Conservation (phyloP, 2,888 invertebrate genomes). For the Latrodectus hesperus region DNA sequence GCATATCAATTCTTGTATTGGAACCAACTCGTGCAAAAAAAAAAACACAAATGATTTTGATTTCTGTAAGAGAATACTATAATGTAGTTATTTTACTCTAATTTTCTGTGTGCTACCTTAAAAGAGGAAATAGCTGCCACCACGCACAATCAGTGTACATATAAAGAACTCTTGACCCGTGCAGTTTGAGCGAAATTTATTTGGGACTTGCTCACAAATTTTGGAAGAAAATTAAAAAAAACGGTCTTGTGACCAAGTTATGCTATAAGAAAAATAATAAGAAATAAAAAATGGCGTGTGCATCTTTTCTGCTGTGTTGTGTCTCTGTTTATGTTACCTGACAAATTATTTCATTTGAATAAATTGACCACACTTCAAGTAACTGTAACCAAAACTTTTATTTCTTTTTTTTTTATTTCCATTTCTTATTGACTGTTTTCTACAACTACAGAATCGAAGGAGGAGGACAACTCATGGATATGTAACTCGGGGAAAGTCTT, state of each 20-base stretch:
- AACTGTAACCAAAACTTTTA: too few species aligned
- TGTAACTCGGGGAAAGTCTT: constrained; percentile 53
- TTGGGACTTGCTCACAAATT: background rate
- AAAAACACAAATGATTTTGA: too few species aligned
- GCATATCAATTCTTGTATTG: too few species aligned
- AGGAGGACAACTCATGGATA: constrained; percentile 41
- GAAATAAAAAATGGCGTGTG: too few species aligned
- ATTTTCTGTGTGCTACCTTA: constrained; percentile 44
- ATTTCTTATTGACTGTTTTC: background rate
- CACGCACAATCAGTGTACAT: constrained; percentile 64
- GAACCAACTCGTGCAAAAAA: too few species aligned
- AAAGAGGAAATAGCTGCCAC: constrained; percentile 61
- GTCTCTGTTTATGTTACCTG: background rate
- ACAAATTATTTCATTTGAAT: background rate
- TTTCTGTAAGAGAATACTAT: too few species aligned
- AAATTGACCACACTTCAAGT: too few species aligned
- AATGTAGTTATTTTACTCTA: constrained; percentile 3
- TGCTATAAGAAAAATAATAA: too few species aligned
- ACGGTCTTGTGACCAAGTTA: too few species aligned
- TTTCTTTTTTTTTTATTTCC: too few species aligned
- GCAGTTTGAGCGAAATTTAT: constrained; percentile 34
- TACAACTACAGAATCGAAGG: constrained; percentile 49
- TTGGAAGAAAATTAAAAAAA: too few species aligned
- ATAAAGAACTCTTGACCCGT: constrained; percentile 46
- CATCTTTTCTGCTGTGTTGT: background rate